phyloP scores from a whole-genome alignment of 2,888 invertebrate genomes.

The Salticus scenicus region DNA sequence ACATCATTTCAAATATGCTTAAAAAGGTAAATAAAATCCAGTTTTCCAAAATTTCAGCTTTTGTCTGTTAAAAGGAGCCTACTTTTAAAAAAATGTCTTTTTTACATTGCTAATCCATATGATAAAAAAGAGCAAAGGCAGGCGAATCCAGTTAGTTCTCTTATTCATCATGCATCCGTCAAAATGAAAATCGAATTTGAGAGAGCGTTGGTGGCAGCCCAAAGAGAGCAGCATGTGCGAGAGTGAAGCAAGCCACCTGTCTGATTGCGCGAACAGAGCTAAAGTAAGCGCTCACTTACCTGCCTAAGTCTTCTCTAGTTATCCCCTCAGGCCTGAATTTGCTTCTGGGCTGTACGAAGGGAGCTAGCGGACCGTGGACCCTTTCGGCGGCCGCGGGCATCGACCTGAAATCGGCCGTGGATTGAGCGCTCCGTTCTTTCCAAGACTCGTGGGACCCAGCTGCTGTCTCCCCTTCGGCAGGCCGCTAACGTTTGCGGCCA shows the following conservation, averaged over 20 bases:
- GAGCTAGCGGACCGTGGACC: slow-evolving; percentile 58
- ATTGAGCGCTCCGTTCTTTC: neutral
- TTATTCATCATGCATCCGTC: too few species aligned
- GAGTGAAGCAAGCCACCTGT: slow-evolving; percentile 36
- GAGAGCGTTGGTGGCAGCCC: neutral
- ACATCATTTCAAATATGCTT: too few species aligned
- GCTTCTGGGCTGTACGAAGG: slow-evolving; percentile 28
- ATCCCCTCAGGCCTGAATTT: slow-evolving; percentile 39
- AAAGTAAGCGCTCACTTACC: slow-evolving; percentile 58
- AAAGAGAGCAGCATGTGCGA: slow-evolving; percentile 12
- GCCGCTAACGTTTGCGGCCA: slow-evolving; percentile 40
- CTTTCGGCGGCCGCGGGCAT: slow-evolving; percentile 16
- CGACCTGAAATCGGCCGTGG: neutral
- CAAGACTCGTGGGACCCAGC: neutral
- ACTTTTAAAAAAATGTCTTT: too few species aligned
- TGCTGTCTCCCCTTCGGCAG: slow-evolving; percentile 20
- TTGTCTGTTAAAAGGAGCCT: too few species aligned
- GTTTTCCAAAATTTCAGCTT: too few species aligned
- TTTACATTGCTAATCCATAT: too few species aligned
- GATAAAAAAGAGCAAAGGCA: too few species aligned
- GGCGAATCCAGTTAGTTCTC: too few species aligned
- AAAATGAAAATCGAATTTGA: too few species aligned
- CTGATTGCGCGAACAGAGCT: slow-evolving; percentile 32
- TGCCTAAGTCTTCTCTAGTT: slow-evolving; percentile 35
- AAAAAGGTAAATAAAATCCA: too few species aligned